A percentile compares a stretch with the other conserved stretches of the same genome.
These are phyloP conservation scores for Chroicocephalus ridibundus DNA, from an alignment of 2,113 vertebrate species.

Conservation along the genomic window DNA sequence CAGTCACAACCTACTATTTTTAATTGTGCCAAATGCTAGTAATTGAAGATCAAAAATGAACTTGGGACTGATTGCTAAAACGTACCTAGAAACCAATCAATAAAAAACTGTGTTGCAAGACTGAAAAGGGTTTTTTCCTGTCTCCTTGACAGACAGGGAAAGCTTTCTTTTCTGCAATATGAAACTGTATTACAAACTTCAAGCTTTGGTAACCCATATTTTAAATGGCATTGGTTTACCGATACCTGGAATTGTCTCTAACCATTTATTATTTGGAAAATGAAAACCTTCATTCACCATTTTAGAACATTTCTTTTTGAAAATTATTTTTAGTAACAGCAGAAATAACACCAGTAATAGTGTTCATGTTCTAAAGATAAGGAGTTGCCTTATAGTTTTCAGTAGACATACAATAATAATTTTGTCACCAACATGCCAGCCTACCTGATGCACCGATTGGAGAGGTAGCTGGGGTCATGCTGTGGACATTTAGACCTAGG, in stretches of 20 bases:
- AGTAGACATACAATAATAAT: accelerated
- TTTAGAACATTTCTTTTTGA: background rate
- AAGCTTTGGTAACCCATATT: background rate
- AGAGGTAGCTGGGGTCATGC: constrained; percentile 94
- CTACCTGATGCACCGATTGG: constrained; percentile 94
- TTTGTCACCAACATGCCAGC: background rate
- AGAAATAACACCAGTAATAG: background rate
- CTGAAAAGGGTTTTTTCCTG: background rate
- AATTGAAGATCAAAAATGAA: constrained; percentile 26
- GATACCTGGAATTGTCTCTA: background rate
- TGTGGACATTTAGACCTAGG: constrained; percentile 88
- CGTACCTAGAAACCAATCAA: background rate
- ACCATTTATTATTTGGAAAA: background rate
- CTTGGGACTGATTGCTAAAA: background rate
- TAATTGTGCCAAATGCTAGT: background rate
- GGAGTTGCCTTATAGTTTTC: background rate
- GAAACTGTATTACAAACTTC: background rate
- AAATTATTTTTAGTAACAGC: accelerated
- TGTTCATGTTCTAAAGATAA: background rate
- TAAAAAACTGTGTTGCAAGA: background rate
- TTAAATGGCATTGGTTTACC: background rate
- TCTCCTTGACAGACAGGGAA: background rate
- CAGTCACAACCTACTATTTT: background rate
- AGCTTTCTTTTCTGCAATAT: background rate
- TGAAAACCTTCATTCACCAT: background rate